Conservation (phyloP, 2,797 vertebrate species). For the Oreochromis mossambicus region DNA sequence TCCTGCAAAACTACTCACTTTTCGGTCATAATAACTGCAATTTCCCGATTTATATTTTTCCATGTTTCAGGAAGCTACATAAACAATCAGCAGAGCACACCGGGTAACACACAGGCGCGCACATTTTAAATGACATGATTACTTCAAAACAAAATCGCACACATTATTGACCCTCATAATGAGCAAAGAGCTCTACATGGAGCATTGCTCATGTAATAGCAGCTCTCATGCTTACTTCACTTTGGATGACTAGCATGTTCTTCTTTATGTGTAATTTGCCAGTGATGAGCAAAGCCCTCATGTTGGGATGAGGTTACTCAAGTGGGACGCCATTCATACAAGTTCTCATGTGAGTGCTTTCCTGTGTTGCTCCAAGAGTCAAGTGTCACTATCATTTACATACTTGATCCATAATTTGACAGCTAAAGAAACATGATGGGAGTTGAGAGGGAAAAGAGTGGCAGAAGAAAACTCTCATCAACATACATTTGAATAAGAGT, state of each 20-base stretch:
- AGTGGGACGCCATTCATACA: not conserved
- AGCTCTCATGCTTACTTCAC: slow-evolving; percentile 35
- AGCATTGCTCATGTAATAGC: slow-evolving; percentile 47
- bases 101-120: not conserved
- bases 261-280: slow-evolving; percentile 38
- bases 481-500: not conserved
- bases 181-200: slow-evolving; percentile 42
- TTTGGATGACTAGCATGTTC: slow-evolving; percentile 23
- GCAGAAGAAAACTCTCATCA: not conserved
- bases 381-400: not conserved
- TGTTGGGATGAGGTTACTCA: slow-evolving; percentile 32
- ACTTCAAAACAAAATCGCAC: slow-evolving; percentile 61
- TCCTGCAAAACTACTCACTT: not conserved
- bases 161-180: slow-evolving; percentile 35
- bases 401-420: not conserved
- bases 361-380: not conserved
- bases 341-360: not conserved
- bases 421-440: not conserved
- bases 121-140: slow-evolving; percentile 59
- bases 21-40: not conserved
- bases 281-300: slow-evolving; percentile 28
- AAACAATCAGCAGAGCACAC: slow-evolving; percentile 12
- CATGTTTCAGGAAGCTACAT: not conserved
- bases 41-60: not conserved
- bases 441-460: not conserved